Evolutionary conservation across 2,797 vertebrate species (phyloP).

Genomic region (Trichosurus vulpecula): DNA sequence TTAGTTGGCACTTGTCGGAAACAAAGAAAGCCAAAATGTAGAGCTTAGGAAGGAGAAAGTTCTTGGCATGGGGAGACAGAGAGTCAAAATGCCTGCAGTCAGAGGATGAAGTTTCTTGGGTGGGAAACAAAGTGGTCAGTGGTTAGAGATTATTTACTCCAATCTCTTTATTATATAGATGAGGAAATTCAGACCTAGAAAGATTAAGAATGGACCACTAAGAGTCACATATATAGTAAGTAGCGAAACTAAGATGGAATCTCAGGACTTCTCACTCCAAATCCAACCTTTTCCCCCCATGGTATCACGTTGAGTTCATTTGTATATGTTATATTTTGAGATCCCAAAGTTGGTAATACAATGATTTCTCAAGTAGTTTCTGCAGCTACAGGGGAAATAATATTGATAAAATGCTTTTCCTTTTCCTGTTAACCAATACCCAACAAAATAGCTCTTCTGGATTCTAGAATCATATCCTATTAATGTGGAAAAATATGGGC

Average conservation of each 20-base stretch:
- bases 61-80: not conserved
- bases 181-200: not conserved
- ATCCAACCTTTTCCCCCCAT: not conserved
- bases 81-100: not conserved
- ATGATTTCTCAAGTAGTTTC: not conserved
- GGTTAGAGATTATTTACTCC: not conserved
- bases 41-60: not conserved
- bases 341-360: not conserved
- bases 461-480: not conserved
- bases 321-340: not conserved
- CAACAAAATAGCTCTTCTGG: not conserved
- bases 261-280: not conserved
- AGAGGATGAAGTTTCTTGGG: not conserved
- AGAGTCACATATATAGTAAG: not conserved
- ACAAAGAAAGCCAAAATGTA: not conserved
- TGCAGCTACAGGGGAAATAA: not conserved
- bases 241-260: not conserved
- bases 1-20: not conserved
- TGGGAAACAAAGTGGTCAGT: not conserved
- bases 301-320: not conserved
- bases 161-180: not conserved
- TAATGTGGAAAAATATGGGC: not conserved
- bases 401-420: not conserved
- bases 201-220: not conserved
- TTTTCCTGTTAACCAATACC: not conserved